Evolutionary conservation across 2,113 vertebrate species (phyloP).

Genomic region (Empidonax traillii): DNA sequence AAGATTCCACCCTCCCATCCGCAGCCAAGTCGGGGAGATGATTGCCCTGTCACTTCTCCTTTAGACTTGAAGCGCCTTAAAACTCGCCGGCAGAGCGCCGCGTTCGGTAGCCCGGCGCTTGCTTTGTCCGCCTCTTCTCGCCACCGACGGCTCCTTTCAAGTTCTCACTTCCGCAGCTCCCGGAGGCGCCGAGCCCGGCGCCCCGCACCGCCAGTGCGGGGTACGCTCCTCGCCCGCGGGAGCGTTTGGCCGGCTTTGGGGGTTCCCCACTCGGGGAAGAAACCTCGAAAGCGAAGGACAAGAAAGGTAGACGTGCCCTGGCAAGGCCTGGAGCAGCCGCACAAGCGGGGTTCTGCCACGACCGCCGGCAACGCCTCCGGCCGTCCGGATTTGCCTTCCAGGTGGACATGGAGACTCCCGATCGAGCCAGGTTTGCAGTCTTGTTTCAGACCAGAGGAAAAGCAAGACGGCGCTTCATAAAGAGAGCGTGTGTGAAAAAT

Average conservation of each 20-base stretch:
- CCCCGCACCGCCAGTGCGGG: background rate
- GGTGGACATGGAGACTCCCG: fast-evolving
- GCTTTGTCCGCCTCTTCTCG: background rate
- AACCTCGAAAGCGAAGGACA: too few relatives aligned
- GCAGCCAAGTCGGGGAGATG: background rate
- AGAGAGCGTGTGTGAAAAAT: background rate
- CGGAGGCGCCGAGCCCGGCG: background rate
- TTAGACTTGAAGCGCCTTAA: background rate
- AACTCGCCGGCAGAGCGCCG: background rate
- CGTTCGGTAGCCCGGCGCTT: background rate
- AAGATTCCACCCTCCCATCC: conserved; percentile 6
- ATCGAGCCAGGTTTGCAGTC: fast-evolving
- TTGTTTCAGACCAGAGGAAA: background rate
- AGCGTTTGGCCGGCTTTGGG: fast-evolving
- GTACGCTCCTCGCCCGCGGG: background rate
- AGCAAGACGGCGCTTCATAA: background rate
- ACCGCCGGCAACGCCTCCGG: background rate
- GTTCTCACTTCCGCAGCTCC: background rate
- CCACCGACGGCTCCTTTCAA: background rate
- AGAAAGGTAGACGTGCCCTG: background rate
- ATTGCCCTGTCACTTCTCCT: background rate
- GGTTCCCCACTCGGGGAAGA: background rate
- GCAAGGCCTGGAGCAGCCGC: background rate
- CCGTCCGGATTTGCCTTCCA: fast-evolving
- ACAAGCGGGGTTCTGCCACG: background rate